Evolutionary conservation across 2,797 vertebrate species (phyloP), one percentile per base, ranked within the genome.

Genomic region (Myotis daubentonii): DNA sequence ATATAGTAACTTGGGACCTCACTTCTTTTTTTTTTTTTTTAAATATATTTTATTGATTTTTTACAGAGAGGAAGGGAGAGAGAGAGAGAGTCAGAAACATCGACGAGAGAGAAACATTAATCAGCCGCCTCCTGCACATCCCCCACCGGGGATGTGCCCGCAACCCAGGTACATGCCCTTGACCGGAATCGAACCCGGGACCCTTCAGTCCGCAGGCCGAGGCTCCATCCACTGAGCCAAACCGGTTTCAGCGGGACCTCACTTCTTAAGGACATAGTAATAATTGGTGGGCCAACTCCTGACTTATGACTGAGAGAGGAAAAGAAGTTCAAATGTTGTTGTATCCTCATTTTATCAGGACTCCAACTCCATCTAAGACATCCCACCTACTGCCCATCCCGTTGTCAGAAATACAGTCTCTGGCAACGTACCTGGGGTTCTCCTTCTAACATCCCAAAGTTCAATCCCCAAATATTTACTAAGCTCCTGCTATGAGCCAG

Each of bases 391-490:
- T 89, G 68, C 5, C 70, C 80, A 66, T 72, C 25, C 49, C 44
- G 71, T 38, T 38, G 38, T 82, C 28, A 92, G 91, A 93, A 93
- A 81, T 86, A 55, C 22, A 91, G 53, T 72, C 10, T 71, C 70
- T 83, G 53, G 44, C 71, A 89, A 91, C 33, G 49, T 41, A 90
- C 38, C 57, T 74, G 68, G 28, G 22, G 47, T 80, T 95, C 76
- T 84, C 57, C 44, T 85, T 95, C 71, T 41, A 93, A 94, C 86
- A 38, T 82, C 65, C 68, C 30, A 53, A 81, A 2, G 57, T 62
- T 86, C 51, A 92, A 72, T 41, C 65, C 68, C 81, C 55, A 92
- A 94, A 76, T 80, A 72, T 76, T 95, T 81, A 87, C 55, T 78
- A 36, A 92, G 41, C 19, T 94, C 72, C 78, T 81, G 53, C 17